Evolutionary conservation across 2,797 vertebrate species (phyloP).

Genomic region (Sebastolobus altivelis): DNA sequence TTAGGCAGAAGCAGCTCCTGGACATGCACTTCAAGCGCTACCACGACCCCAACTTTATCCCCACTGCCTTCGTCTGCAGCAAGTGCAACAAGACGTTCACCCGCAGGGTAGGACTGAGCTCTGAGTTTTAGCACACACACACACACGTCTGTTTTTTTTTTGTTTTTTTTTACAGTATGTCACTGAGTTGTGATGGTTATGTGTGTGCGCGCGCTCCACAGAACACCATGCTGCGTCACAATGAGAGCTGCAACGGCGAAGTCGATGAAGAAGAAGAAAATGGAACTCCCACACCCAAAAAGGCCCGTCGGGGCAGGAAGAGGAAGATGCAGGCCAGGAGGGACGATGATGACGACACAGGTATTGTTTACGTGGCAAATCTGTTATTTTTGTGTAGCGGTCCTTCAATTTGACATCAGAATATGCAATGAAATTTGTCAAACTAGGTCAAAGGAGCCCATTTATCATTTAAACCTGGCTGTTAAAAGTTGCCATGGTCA

Average conservation of each 20-base stretch:
- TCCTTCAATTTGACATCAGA: neutral
- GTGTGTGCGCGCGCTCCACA: slow-evolving; percentile 59
- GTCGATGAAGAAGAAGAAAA: slow-evolving; percentile 87
- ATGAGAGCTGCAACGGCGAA: slow-evolving; percentile 92
- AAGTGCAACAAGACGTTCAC: slow-evolving; percentile 98
- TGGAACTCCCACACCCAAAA: slow-evolving; percentile 86
- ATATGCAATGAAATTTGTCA: neutral
- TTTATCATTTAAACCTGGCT: neutral
- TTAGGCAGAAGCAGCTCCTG: slow-evolving; percentile 97
- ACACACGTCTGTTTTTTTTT: neutral
- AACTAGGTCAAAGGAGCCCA: neutral
- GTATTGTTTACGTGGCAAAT: slow-evolving; percentile 25
- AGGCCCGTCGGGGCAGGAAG: slow-evolving; percentile 92
- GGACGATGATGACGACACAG: slow-evolving; percentile 81
- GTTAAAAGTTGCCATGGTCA: neutral
- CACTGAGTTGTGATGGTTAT: neutral
- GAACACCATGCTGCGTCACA: slow-evolving; percentile 98
- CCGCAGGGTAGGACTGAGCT: slow-evolving; percentile 87
- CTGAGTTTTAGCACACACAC: neutral
- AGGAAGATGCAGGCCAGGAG: slow-evolving; percentile 96
- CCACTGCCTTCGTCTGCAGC: slow-evolving; percentile 94
- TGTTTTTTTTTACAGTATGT: neutral
- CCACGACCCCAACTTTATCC: slow-evolving; percentile 96
- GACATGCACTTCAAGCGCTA: slow-evolving; percentile 99
- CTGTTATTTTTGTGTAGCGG: neutral